Evolutionary conservation across 2,113 vertebrate genomes (phyloP), one percentile per base, ranked within the genome.

Genomic region (Lepus europaeus): DNA sequence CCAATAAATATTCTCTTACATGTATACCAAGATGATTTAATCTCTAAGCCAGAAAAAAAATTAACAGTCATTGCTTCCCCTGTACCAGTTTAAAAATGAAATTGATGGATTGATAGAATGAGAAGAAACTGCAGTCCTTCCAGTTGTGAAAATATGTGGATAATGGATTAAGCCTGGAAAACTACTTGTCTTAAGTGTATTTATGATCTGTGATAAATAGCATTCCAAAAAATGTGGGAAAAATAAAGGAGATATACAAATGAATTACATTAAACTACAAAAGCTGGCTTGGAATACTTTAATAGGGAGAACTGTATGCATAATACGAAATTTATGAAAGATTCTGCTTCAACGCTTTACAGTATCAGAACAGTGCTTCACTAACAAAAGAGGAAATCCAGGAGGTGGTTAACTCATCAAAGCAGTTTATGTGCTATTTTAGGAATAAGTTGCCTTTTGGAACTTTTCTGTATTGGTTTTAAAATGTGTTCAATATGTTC

Each of bases 141-240:
- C 22, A 83, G 8, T 23, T 79, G 3, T 83, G 13, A 3, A 11
- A 85, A 6, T 59, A 49, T 56, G 9, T 80, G 6, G n/a, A 68
- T 6, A 63, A 19, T 69, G 68, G 36, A 49, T 36, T 33, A 64
- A 91, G 14, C 25, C 10, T 95, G 61, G 11, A 80, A 61, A 82
- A 89, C 12, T 86, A 59, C 59, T 92, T 86, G 61, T 72, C 23
- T 73, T 72, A 85, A 29, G 9, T 25, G 63, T 90, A 66, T 36
- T 84, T 93, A 53, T 92, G 78, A 86, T 77, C 29, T 92, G 45
- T 27, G 20, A 91, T 96, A 76, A 72, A 29, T 78, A 90, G 5
- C 25, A 74, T 70, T 90, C 93, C 19, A 59, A 3, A 66, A 53
- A 93, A 64, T 94, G 91, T 94, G 51, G 22, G 22, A 90, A 59